A percentile compares a stretch with the other conserved stretches of the same genome.
phyloP scores from a whole-genome alignment of 2,888 invertebrate species.

The Drosophila kuntzei region DNA sequence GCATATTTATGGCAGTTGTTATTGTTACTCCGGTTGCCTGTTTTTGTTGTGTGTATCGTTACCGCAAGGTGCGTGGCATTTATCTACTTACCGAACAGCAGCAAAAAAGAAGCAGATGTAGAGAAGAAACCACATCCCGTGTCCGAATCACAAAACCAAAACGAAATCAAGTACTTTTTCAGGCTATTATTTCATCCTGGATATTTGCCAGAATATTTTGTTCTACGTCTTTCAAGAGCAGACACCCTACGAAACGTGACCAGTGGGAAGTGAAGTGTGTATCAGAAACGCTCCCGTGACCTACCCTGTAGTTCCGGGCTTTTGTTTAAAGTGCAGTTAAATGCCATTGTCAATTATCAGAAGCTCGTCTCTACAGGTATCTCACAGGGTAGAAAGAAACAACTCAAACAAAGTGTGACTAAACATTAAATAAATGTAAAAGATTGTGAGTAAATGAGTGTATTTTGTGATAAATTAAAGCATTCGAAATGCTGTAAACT shows the following conservation, averaged over 20 bases:
- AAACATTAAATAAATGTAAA: neutral
- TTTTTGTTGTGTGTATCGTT: conserved; percentile 2
- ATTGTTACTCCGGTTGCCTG: conserved; percentile 28
- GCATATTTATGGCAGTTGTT: conserved; percentile 73
- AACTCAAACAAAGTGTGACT: conserved; percentile 47
- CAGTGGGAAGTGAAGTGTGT: conserved; percentile 17
- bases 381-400: conserved; percentile 92
- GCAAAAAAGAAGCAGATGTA: conserved; percentile 4
- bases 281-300: conserved; percentile 92
- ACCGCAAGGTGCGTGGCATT: conserved; percentile 56
- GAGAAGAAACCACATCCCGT: conserved; percentile 4
- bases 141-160: conserved; percentile 3
- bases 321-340: conserved; percentile 91
- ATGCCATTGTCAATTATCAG: conserved; percentile 88
- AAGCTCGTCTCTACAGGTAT: conserved; percentile 99
- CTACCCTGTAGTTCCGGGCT: conserved; percentile 99
- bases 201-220: conserved; percentile 48
- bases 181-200: conserved; percentile 35
- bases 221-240: conserved; percentile 33
- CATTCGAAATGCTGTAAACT: too few relatives aligned
- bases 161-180: conserved; percentile 20
- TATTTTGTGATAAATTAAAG: too few relatives aligned
- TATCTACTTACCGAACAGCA: conserved; percentile 48
- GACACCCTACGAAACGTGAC: neutral
- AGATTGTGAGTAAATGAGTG: neutral